Evolutionary conservation across 2,888 invertebrate genomes (phyloP).

Genomic region (Machimus atricapillus): DNA sequence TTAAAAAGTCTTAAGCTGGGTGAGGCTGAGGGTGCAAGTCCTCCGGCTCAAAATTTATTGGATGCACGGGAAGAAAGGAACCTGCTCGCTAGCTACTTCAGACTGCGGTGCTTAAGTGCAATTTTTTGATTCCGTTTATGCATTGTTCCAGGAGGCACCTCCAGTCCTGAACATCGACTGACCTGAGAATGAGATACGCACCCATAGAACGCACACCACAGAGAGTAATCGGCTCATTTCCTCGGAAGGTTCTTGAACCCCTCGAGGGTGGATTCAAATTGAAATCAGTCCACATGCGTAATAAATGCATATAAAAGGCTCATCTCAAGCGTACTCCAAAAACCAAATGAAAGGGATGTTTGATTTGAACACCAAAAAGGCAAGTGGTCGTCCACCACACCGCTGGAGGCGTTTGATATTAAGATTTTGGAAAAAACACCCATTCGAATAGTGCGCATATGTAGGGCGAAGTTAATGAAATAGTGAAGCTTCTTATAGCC

Average conservation of each 20-base stretch:
- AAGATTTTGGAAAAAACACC: not conserved
- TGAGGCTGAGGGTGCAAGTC: not conserved
- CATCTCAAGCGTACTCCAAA: slow-evolving; percentile 2
- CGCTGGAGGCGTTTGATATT: slow-evolving; percentile 20
- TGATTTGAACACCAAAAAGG: slow-evolving; percentile 15
- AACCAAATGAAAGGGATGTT: slow-evolving; percentile 2
- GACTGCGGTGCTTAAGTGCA: not conserved
- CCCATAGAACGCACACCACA: not conserved
- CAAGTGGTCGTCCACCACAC: not conserved
- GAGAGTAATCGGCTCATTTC: slow-evolving; percentile 25
- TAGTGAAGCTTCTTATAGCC: not conserved
- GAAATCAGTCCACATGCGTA: slow-evolving; percentile 45
- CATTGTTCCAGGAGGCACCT: not conserved
- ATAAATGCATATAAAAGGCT: not conserved
- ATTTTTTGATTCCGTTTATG: slow-evolving; percentile 21
- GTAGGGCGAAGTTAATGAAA: not conserved
- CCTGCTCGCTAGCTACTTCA: not conserved
- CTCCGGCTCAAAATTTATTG: not conserved
- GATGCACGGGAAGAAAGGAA: not conserved
- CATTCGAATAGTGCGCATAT: not conserved
- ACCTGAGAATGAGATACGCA: not conserved
- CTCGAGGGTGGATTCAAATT: slow-evolving; percentile 44
- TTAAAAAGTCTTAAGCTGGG: slow-evolving; percentile 1
- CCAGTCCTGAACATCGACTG: not conserved
- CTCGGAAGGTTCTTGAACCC: slow-evolving; percentile 40